Evolutionary conservation across 2,797 vertebrate genomes (phyloP).

Genomic region (Manis javanica): DNA sequence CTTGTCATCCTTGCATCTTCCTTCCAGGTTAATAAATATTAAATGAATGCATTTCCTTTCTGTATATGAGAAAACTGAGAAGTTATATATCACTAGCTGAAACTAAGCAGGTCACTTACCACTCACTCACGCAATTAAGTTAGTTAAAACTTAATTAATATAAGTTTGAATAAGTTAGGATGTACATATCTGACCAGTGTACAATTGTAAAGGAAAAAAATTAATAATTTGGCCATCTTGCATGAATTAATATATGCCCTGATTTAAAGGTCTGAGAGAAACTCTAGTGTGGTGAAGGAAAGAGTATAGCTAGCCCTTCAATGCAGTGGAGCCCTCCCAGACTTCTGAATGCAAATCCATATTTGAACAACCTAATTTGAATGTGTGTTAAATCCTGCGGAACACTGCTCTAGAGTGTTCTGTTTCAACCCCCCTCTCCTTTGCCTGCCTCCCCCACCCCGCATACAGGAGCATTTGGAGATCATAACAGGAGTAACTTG

Average conservation of each 20-base stretch:
- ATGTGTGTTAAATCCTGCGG: background rate
- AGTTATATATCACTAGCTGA: background rate
- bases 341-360: too few species aligned
- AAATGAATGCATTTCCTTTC: background rate
- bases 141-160: background rate
- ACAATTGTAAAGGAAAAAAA: background rate
- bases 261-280: background rate
- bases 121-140: background rate
- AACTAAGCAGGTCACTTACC: background rate
- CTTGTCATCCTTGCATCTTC: background rate
- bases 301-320: background rate
- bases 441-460: fast-evolving
- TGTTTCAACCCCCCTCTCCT: background rate
- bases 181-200: background rate
- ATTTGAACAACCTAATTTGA: background rate
- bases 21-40: background rate
- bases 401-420: background rate
- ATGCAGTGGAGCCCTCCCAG: too few species aligned
- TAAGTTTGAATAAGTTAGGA: background rate
- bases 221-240: background rate
- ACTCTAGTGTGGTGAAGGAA: background rate
- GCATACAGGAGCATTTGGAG: background rate
- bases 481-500: background rate
- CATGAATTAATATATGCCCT: background rate
- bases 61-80: background rate